Evolutionary conservation across 2,797 vertebrate species (phyloP), one percentile per base, ranked within the genome.

Genomic region (Lacerta bilineata): DNA sequence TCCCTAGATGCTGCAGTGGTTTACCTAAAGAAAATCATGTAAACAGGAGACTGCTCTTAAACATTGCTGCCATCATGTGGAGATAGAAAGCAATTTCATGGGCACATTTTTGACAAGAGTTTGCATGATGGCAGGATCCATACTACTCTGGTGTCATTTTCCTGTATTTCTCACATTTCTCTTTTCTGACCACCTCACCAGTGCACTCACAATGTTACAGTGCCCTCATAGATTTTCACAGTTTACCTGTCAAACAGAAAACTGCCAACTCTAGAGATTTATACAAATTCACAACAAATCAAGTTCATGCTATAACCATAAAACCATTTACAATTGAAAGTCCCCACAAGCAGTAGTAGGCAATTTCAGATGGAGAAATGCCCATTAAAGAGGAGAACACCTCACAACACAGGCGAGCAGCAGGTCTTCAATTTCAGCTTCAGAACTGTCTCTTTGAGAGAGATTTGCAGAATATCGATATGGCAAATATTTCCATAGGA

Each of bases 21-120:
- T 87, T 43, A 11, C 33, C 11, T 36, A 68, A 66, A 89, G 69
- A 33, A 76, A 71, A 75, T 8, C 8, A 50, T 20, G 41, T 39
- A 27, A 79, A 43, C 61, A 64, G 64, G 27, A 88, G 29, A 27
- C 2, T 29, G 5, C 4, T 83, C 29, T 1, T 33, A 61, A 79
- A 64, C n/a, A 80, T 20, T 4, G 86, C 85, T 79, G 55, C 90
- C 86, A 2, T 50, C 90, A 83, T 81, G 80, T 36, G 90, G 88
- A 61, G 43, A 6, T 6, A 75, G 0, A 1, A 69, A 64, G 71
- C 27, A 87, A 80, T 90, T 69, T 55, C 78, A 75, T 33, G 39
- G 46, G 5, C 27, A 76, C 6, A 46, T 36, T 72, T 64, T 68
- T 29, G 8, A 0, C 50, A 41, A 27, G 61, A 0, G 1, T 75